These are phyloP conservation scores for Panopea generosa DNA, from an alignment of 2,888 invertebrate species.

Conservation along the genomic window DNA sequence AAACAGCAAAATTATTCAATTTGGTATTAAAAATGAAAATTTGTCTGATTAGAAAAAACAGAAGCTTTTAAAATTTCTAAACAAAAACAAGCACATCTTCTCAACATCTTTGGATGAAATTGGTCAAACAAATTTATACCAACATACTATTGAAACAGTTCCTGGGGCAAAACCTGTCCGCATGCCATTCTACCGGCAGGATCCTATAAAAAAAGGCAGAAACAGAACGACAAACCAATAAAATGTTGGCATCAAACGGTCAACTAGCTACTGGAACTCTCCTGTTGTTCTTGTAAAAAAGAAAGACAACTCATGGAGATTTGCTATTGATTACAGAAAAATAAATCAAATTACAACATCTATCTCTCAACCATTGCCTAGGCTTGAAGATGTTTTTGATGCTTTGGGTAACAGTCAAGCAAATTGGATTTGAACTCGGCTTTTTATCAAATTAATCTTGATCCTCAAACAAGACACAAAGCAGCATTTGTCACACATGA, in stretches of 20 bases:
- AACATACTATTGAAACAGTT: no score
- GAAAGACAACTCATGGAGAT: neutral
- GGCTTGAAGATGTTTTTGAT: constrained; percentile 10
- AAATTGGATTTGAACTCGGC: neutral
- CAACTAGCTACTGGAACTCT: no score
- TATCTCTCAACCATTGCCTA: constrained; percentile 11
- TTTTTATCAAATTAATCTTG: neutral
- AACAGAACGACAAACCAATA: neutral
- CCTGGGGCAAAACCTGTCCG: constrained; percentile 35
- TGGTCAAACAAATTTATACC: no score
- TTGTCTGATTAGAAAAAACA: no score
- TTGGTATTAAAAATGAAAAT: no score
- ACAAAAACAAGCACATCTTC: constrained; percentile 15
- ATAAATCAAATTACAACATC: constrained; percentile 9
- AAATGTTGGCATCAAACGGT: neutral
- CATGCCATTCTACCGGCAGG: constrained; percentile 27
- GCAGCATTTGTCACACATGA: no score
- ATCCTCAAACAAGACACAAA: no score
- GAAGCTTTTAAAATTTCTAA: neutral
- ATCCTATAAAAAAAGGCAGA: no score
- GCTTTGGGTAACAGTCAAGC: constrained; percentile 1
- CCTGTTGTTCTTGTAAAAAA: no score
- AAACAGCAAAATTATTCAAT: no score
- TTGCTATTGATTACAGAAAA: constrained; percentile 18
- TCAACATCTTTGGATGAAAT: no score